Evolutionary conservation across 2,113 vertebrate genomes (phyloP).

Genomic region (Labeo catla): DNA sequence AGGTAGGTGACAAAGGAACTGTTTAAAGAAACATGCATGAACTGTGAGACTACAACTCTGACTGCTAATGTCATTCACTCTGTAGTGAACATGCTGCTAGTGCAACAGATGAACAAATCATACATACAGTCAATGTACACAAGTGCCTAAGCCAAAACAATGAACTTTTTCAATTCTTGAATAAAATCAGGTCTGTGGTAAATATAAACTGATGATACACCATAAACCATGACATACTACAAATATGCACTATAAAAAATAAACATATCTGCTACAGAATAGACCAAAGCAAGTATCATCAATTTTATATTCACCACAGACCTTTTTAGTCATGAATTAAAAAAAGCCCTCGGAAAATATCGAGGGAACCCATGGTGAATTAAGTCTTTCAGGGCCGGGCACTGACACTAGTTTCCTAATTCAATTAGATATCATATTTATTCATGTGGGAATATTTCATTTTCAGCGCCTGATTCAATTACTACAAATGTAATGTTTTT

Average conservation of each 20-base stretch:
- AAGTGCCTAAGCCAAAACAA: not conserved
- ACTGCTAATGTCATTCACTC: not conserved
- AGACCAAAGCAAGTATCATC: no score
- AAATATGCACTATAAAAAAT: no score
- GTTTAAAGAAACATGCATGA: not conserved
- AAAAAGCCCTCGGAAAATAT: no score
- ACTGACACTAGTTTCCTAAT: not conserved
- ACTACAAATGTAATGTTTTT: no score
- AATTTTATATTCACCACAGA: no score
- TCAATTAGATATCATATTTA: not conserved
- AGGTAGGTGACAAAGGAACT: conserved; percentile 44
- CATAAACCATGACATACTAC: no score
- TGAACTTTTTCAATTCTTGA: no score
- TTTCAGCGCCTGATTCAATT: not conserved
- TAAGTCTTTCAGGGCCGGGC: not conserved
- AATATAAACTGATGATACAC: no score
- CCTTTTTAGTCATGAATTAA: no score
- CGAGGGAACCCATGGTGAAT: no score
- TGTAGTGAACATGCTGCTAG: conserved; percentile 36
- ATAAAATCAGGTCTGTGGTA: no score
- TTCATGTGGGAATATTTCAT: not conserved
- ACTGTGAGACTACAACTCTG: not conserved
- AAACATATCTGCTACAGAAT: no score
- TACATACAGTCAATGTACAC: not conserved
- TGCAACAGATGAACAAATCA: not conserved